Evolutionary conservation across 92 coral and sea anemone genomes (phyloP), one percentile per base, ranked within the genome.

Genomic region (Isaurus tuberculatus): DNA sequence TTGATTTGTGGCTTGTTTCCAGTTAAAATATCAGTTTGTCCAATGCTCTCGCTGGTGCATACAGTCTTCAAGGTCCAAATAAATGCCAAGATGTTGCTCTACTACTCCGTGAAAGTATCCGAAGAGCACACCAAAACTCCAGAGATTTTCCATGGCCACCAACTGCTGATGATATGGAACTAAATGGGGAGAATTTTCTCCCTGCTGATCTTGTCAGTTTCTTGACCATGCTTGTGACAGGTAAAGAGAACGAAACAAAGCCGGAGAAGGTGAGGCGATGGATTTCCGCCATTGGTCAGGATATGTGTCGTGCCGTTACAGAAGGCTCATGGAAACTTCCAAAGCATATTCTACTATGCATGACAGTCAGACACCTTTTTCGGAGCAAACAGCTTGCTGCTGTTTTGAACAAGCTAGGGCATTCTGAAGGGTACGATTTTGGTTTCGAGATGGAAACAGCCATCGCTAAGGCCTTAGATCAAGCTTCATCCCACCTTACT

Each of bases 101-200:
- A 55, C 25, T 22, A n/a, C 63, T 53, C 22, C 23, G 61, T 5
- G 61, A 53, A 17, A 51, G 25, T 30, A 55, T 78, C 48, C 72
- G 4, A n/a, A 48, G n/a, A 14, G 83, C 73, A 10, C 27, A n/a
- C 46, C 34, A 55, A 55, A 44, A 78, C 34, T 19, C 33, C 83
- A 78, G 27, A 78, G 73, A 78, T 14, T 28, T 80, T 10, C 84
- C 75, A 20, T 79, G 84, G 84, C 74, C 75, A 32, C 72, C 74
- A 79, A 79, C 84, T 17, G 74, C 84, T 6, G 53, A 80, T 64
- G 84, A 60, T 5, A 26, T 64, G 28, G 53, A 80, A 30, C 20
- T 80, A 0, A 63, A 64, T 31, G 31, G 22, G 1, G 84, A 80
- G 25, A 60, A 48, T 9, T 2, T 64, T 16, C 55, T 61, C 14